A percentile compares a stretch with the other conserved stretches of the same genome.
These are phyloP conservation scores for Entelurus aequoreus DNA, from an alignment of 2,113 vertebrate genomes.

Conservation along the genomic window DNA sequence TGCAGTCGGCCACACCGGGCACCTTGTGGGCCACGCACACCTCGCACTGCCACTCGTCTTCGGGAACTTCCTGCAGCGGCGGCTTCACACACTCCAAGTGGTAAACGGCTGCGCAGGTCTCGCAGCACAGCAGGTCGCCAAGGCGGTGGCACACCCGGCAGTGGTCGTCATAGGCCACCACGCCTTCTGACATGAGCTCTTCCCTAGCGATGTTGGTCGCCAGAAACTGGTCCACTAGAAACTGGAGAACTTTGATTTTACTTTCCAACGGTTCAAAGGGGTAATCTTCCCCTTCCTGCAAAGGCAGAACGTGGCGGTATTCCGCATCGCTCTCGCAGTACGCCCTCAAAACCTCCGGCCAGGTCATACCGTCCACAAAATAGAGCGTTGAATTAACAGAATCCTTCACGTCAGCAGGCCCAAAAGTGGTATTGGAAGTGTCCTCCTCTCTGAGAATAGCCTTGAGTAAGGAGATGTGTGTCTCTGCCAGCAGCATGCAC, in stretches of 20 bases:
- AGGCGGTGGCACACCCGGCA: constrained; percentile 97
- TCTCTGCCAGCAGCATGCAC: constrained; percentile 96
- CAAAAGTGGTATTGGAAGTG: constrained; percentile 97
- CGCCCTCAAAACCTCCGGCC: constrained; percentile 93
- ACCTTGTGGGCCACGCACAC: constrained; percentile 96
- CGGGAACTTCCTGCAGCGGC: constrained; percentile 91
- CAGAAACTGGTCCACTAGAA: constrained; percentile 96
- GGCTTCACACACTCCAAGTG: constrained; percentile 97
- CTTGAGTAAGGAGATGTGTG: constrained; percentile 90
- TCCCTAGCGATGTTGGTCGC: constrained; percentile 97
- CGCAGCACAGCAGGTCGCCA: constrained; percentile 95
- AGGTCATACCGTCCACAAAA: constrained; percentile 98
- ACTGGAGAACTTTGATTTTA: constrained; percentile 97
- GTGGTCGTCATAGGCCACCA: constrained; percentile 96
- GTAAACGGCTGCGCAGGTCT: constrained; percentile 97
- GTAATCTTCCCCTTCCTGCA: constrained; percentile 90
- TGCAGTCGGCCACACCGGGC: constrained; percentile 90
- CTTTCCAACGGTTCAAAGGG: constrained; percentile 92
- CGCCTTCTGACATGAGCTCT: constrained; percentile 96
- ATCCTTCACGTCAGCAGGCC: constrained; percentile 96
- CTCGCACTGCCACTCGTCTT: constrained; percentile 99
- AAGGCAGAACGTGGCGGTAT: constrained; percentile 88
- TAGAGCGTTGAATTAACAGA: constrained; percentile 97
- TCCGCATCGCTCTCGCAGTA: constrained; percentile 97
- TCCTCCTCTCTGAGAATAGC: constrained; percentile 97